These are phyloP conservation scores for Artibeus jamaicensis DNA, from an alignment of 2,797 vertebrate species.

Conservation along the genomic window DNA sequence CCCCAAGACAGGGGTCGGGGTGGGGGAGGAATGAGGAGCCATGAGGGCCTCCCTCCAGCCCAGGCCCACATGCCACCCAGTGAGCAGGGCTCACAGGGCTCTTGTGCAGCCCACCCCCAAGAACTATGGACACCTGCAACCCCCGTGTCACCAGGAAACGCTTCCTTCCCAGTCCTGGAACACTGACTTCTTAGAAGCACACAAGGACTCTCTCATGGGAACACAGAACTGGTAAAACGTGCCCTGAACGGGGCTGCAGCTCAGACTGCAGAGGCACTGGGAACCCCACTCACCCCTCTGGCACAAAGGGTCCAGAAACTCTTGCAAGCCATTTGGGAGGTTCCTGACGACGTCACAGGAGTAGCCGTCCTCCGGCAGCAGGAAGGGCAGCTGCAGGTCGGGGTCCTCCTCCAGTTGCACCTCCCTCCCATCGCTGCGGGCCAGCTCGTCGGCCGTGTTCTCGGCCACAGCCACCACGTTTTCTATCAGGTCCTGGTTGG, in stretches of 20 bases:
- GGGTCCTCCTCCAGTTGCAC: constrained; percentile 98
- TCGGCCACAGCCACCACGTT: constrained; percentile 96
- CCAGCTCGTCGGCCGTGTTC: constrained; percentile 96
- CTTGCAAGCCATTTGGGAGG: constrained; percentile 96
- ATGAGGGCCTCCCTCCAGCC: not conserved
- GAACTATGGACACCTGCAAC: not conserved
- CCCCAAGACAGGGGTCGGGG: rapidly evolving
- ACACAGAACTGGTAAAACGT: not conserved
- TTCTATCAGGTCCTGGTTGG: constrained; percentile 92
- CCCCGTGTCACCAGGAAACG: not conserved
- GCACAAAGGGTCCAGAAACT: constrained; percentile 96
- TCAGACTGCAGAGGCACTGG: rapidly evolving
- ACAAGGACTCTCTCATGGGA: rapidly evolving
- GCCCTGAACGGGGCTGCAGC: rapidly evolving
- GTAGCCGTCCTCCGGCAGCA: constrained; percentile 97
- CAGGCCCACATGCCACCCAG: not conserved
- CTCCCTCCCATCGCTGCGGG: constrained; percentile 95
- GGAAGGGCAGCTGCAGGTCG: constrained; percentile 97
- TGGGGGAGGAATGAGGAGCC: not conserved
- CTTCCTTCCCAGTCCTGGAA: not conserved
- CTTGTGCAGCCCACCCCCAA: not conserved
- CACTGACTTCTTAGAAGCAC: not conserved
- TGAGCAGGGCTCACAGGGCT: not conserved
- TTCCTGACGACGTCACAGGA: constrained; percentile 98
- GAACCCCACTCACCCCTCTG: constrained; percentile 89